phyloP scores from a whole-genome alignment of 2,888 invertebrate species.

The Idaea aversata region DNA sequence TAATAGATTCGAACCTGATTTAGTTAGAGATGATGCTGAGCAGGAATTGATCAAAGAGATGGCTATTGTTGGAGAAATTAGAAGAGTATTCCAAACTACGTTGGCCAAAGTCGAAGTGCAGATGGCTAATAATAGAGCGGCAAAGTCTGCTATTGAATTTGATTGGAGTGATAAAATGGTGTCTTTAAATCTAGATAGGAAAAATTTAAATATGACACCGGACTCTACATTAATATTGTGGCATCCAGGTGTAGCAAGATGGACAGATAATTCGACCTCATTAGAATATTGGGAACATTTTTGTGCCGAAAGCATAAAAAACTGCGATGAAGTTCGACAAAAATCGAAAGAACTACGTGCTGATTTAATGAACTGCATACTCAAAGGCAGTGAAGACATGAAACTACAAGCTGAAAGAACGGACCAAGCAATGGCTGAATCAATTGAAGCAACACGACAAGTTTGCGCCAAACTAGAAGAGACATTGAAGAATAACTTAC shows the following conservation, averaged over 20 bases:
- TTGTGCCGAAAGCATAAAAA: conserved; percentile 86
- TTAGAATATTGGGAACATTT: conserved; percentile 91
- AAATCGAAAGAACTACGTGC: conserved; percentile 85
- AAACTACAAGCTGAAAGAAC: conserved; percentile 91
- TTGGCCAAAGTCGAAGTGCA: conserved; percentile 84
- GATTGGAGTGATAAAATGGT: conserved; percentile 95
- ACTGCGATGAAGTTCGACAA: conserved; percentile 87
- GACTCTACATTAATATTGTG: conserved; percentile 84
- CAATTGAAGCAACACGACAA: conserved; percentile 87
- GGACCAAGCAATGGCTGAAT: conserved; percentile 85
- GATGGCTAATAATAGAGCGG: conserved; percentile 84
- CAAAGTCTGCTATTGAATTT: conserved; percentile 88
- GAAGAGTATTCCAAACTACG: conserved; percentile 81
- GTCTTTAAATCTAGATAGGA: conserved; percentile 85
- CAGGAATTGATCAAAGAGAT: conserved; percentile 89
- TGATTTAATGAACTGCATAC: conserved; percentile 85
- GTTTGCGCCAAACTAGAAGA: conserved; percentile 85
- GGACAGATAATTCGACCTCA: conserved; percentile 85
- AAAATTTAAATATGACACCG: conserved; percentile 83
- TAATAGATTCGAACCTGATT: conserved; percentile 85
- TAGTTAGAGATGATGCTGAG: conserved; percentile 89
- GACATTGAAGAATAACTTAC: conserved; percentile 85
- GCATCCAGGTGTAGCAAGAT: conserved; percentile 89
- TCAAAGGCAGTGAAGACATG: conserved; percentile 90
- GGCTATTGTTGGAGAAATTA: conserved; percentile 86